Conservation (phyloP, 2,888 invertebrate genomes). For the Odontomyia ornata region DNA sequence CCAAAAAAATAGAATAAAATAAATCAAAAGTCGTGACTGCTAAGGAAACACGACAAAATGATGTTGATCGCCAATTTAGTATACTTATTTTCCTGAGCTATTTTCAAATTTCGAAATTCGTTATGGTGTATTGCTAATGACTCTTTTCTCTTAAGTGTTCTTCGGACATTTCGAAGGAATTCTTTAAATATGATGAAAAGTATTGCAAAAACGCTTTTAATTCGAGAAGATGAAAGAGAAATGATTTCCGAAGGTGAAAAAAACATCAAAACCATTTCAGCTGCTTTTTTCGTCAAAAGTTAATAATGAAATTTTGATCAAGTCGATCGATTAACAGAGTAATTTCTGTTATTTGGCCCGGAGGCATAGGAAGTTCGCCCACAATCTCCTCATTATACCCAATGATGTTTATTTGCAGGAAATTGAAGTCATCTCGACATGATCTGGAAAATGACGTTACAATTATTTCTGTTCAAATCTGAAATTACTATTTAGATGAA, state of each 20-base stretch:
- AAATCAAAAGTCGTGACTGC: background rate
- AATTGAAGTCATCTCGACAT: background rate
- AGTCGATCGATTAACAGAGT: background rate
- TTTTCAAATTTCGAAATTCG: background rate
- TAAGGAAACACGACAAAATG: constrained; percentile 1
- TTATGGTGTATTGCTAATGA: background rate
- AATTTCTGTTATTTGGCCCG: background rate
- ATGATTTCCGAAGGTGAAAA: background rate
- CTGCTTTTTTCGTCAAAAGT: background rate
- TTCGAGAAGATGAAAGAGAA: background rate
- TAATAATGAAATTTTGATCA: background rate
- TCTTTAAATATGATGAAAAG: background rate
- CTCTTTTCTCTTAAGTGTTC: background rate
- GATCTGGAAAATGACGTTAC: background rate
- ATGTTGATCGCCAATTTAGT: background rate
- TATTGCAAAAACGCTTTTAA: too few species aligned
- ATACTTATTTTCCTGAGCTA: background rate
- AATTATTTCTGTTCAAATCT: too few species aligned
- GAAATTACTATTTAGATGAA: too few species aligned
- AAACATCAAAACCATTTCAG: background rate
- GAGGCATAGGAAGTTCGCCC: background rate
- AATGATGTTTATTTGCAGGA: background rate
- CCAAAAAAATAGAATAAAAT: too few species aligned
- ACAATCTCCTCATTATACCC: background rate
- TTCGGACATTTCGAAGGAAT: too few species aligned